Conservation (phyloP, 1,140 invertebrate species). For the Cotesia chilonis region DNA sequence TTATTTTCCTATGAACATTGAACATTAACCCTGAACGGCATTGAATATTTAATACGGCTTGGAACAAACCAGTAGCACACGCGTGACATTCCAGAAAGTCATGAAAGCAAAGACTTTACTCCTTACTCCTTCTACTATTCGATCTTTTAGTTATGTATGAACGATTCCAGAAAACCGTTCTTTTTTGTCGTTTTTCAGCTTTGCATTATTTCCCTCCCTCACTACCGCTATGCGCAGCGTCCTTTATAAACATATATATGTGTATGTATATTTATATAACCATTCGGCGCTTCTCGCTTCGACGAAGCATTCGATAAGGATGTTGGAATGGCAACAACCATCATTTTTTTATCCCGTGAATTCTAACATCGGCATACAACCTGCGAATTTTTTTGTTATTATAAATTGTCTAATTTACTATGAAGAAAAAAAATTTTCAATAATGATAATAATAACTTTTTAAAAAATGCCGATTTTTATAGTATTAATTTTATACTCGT, state of each 20-base stretch:
- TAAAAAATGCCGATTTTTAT: no score
- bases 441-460: no score
- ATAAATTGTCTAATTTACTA: no score
- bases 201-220: background rate
- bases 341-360: conserved; percentile 7
- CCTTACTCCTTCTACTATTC: background rate
- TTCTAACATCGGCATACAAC: background rate
- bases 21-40: no score
- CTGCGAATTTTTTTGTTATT: background rate
- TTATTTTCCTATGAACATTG: no score
- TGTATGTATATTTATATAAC: no score
- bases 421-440: no score
- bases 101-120: conserved; percentile 33
- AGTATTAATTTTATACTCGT: no score
- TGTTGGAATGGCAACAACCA: conserved; percentile 28
- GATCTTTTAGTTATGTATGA: conserved; percentile 40
- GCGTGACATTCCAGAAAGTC: conserved; percentile 44
- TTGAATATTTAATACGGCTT: background rate
- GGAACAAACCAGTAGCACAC: conserved; percentile 31
- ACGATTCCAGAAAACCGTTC: conserved; percentile 32
- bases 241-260: background rate
- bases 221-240: background rate
- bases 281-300: conserved; percentile 2
- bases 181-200: conserved; percentile 11
- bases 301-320: conserved; percentile 31